phyloP scores from a whole-genome alignment of 1,140 invertebrate genomes.

The Cydia strobilella region DNA sequence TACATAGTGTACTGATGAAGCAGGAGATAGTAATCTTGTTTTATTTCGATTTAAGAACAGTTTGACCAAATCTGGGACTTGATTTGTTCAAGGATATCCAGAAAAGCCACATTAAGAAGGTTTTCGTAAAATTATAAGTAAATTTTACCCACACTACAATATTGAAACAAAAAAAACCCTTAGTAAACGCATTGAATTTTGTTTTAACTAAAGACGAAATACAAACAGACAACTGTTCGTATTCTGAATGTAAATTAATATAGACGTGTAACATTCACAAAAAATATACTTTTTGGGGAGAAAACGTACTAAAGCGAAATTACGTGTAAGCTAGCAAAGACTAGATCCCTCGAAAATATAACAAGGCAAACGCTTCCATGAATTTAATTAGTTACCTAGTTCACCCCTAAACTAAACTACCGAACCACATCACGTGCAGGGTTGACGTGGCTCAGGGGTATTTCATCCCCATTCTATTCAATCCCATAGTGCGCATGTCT shows the following conservation, averaged over 20 bases:
- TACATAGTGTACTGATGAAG: neutral
- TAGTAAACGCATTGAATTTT: too few relatives aligned
- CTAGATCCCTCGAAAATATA: constrained; percentile 1
- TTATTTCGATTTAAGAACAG: neutral
- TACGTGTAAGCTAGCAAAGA: neutral
- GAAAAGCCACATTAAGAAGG: too few relatives aligned
- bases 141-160: too few relatives aligned
- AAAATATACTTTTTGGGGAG: too few relatives aligned
- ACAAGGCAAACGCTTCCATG: neutral
- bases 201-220: too few relatives aligned
- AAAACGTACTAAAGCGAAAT: neutral
- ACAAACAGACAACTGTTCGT: too few relatives aligned
- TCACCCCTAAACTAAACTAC: constrained; percentile 15
- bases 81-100: neutral
- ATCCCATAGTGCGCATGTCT: constrained; percentile 37
- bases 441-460: constrained; percentile 45
- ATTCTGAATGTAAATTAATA: too few relatives aligned
- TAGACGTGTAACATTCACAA: too few relatives aligned
- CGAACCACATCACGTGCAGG: constrained; percentile 49
- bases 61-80: neutral
- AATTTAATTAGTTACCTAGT: constrained; percentile 24
- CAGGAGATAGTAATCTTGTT: neutral
- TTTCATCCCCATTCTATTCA: constrained; percentile 43
- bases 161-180: too few relatives aligned
- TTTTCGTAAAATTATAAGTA: too few relatives aligned